Evolutionary conservation across 2,113 vertebrate genomes (phyloP), one percentile per base, ranked within the genome.

Genomic region (Ciconia maguari): DNA sequence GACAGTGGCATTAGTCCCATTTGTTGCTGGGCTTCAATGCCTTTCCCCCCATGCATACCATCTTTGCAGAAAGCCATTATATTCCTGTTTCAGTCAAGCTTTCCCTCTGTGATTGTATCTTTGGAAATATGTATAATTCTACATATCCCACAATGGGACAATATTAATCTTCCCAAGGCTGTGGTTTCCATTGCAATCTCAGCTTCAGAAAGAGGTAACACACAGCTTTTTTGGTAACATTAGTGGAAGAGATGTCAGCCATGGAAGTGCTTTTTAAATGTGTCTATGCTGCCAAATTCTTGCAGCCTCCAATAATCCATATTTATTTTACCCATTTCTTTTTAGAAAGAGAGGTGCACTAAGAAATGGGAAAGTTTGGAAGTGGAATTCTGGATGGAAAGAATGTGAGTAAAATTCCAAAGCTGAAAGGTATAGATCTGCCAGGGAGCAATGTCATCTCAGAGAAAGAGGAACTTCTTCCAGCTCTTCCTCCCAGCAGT

Each of bases 341-440:
- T 90, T 81, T 87, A 97, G 97, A 96, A 74, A 77, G 95, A 98
- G 75, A 81, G 6, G 0, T 93, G 78, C 46, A 5, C 1, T 66
- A 89, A 44, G 75, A 93, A 93, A 90, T 96, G 96, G 96, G 97
- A 98, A 84, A 97, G 90, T 91, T 96, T 99, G 85, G 98, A 98
- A 93, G 97, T 99, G 52, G 98, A 98, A 83, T 99, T 99, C 96
- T 97, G 98, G 85, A 87, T 99, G 87, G 95, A 97, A 78, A 96
- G 97, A 92, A 97, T 98, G 99, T 99, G 95, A 98, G 98, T 98
- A 90, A 90, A 86, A 88, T 83, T 94, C 48, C 55, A 60, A 86
- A 90, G 11, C 10, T 82, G 42, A 82, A 84, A 77, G 26, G 7
- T 85, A 8, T 64, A 42, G 25, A 71, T 30, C 51, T 90, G 17